Percentiles rank a stretch among this genome's conserved stretches.
Evolutionary conservation across 2,113 vertebrate species (phyloP).

Genomic region (Spilogale gracilis): DNA sequence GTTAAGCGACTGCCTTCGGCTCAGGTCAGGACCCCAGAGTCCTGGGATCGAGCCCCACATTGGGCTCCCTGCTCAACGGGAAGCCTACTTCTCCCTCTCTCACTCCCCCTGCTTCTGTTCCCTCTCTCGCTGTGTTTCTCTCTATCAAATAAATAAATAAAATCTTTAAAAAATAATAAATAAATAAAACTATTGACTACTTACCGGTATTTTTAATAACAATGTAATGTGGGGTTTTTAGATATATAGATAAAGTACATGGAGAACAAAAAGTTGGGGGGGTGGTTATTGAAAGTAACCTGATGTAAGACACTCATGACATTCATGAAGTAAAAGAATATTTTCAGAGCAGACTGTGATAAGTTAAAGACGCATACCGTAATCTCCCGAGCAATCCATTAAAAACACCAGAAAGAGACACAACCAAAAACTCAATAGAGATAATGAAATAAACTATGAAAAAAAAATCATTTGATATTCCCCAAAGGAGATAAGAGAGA

Average conservation of each 20-base stretch:
- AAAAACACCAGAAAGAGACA: not conserved
- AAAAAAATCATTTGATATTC: not conserved
- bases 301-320: not conserved
- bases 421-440: not conserved
- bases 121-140: too few species aligned
- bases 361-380: not conserved
- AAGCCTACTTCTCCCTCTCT: too few species aligned
- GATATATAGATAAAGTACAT: not conserved
- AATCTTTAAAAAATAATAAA: too few species aligned
- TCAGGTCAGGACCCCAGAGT: too few species aligned
- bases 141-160: too few species aligned
- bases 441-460: not conserved
- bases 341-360: not conserved
- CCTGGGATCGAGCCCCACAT: too few species aligned
- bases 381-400: not conserved
- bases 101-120: too few species aligned
- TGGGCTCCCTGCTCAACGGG: too few species aligned
- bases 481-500: not conserved
- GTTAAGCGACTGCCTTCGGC: too few species aligned
- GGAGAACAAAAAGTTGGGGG: not conserved
- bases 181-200: not conserved
- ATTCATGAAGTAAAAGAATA: not conserved
- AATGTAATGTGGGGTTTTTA: not conserved
- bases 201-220: not conserved
- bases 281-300: not conserved